A percentile compares a stretch with the other conserved stretches of the same genome.
Evolutionary conservation across 2,113 vertebrate genomes (phyloP).

Genomic region (Sprattus sprattus): DNA sequence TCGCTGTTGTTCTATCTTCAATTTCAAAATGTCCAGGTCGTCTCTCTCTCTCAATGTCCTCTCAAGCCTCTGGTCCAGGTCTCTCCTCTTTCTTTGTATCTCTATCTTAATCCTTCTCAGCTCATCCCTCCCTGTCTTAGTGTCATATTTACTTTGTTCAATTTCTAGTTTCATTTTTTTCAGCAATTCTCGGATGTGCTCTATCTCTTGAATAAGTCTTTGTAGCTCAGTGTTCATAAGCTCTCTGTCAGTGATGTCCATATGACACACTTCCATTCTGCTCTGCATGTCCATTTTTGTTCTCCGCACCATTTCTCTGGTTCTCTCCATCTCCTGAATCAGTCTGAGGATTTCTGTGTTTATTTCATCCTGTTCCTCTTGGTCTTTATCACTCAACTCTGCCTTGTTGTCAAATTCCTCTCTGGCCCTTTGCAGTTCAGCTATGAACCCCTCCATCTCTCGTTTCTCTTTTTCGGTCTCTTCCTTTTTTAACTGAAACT

Average conservation of each 20-base stretch:
- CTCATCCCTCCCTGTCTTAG: background rate
- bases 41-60: background rate
- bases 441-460: conserved; percentile 24
- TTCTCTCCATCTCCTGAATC: conserved; percentile 25
- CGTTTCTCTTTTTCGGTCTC: conserved; percentile 36
- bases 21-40: background rate
- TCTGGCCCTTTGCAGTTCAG: conserved; percentile 31
- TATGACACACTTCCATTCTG: background rate
- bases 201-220: background rate
- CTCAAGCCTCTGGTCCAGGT: background rate
- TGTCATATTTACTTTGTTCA: background rate
- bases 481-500: conserved; percentile 32
- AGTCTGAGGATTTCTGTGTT: background rate
- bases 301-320: conserved; percentile 11
- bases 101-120: background rate
- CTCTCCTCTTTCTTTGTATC: background rate
- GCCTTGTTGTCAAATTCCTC: conserved; percentile 21
- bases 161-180: background rate
- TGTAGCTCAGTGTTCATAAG: background rate
- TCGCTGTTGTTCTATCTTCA: background rate
- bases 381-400: background rate
- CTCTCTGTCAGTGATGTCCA: background rate
- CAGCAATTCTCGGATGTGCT: background rate
- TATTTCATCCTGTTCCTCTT: conserved; percentile 17
- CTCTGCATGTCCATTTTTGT: conserved; percentile 1